phyloP scores from a whole-genome alignment of 2,888 invertebrate species.

The Hemaris fuciformis region DNA sequence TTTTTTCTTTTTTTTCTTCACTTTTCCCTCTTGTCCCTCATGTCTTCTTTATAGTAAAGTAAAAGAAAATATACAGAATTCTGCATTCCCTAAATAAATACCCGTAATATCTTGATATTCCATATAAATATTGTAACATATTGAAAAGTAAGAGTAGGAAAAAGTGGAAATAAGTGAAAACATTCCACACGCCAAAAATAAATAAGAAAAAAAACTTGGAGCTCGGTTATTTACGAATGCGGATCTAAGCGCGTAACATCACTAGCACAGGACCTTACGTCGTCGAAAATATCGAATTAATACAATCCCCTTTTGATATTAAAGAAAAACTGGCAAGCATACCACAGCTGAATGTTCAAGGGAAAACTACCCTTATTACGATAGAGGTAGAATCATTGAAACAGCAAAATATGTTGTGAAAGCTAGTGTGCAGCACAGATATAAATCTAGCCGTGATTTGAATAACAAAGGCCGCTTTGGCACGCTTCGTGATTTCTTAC shows the following conservation, averaged over 20 bases:
- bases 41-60: too few species aligned
- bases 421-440: constrained; percentile 6
- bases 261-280: constrained; percentile 17
- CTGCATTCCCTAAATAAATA: not conserved
- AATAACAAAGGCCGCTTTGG: constrained; percentile 17
- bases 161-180: not conserved
- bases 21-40: too few species aligned
- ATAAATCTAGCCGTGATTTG: constrained; percentile 17
- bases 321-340: constrained; percentile 5
- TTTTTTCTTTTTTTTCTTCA: too few species aligned
- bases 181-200: not conserved
- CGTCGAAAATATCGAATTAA: constrained; percentile 38
- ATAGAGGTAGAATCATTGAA: not conserved
- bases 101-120: not conserved
- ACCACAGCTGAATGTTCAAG: not conserved
- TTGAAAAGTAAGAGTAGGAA: not conserved
- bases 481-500: constrained; percentile 13
- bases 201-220: not conserved
- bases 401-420: not conserved
- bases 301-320: constrained; percentile 27
- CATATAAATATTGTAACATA: not conserved
- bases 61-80: not conserved
- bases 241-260: constrained; percentile 3
- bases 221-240: not conserved
- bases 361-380: not conserved